Evolutionary conservation across 2,888 invertebrate species (phyloP), one percentile per base, ranked within the genome.

Genomic region (Phaedon cochleariae): DNA sequence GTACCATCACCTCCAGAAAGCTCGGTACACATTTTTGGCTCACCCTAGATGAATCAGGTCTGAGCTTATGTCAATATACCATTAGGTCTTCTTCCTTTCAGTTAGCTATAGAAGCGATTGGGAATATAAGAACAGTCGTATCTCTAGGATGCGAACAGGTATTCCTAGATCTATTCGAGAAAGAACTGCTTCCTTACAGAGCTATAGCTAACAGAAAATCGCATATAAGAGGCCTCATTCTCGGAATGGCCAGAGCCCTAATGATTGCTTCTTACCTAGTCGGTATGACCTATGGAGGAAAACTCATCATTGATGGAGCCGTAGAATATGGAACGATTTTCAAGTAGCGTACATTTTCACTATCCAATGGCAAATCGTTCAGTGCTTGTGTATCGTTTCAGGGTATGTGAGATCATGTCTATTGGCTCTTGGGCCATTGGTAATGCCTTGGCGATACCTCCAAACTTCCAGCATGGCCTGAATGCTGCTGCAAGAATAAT

Each of bases 391-490:
- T 26, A 26, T 26, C 7, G 26, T 54, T 54, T 34, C 12, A 92
- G 92, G 79, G 90, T 92, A 20, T 88, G 90, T 0, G 92, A 93
- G 83, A 89, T 90, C 0, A 81, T 92, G 3, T 85, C 92, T 37
- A 89, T 90, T 86, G 90, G 91, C 5, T 88, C 91, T 0, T 88
- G 89, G 12, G 88, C 90, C 18, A 89, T 92, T 26, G 90, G 86
- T 4, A 86, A 86, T 72, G 86, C 86, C 0, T 86, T 90, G 54
- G 89, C 90, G 0, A 93, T 92, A 81, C 92, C 93, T 0, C 93
- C 93, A 1, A 93, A 93, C 80, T 90, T 93, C 84, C 92, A 92
- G 75, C 92, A 92, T 82, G 93, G 92, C 45, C 85, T 92, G 53
- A 85, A 87, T 54, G 91, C 93, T 0, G 92, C 93, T 3, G 87